These are phyloP conservation scores for Drosophila rubida DNA, from an alignment of 2,888 invertebrate species.

Conservation along the genomic window DNA sequence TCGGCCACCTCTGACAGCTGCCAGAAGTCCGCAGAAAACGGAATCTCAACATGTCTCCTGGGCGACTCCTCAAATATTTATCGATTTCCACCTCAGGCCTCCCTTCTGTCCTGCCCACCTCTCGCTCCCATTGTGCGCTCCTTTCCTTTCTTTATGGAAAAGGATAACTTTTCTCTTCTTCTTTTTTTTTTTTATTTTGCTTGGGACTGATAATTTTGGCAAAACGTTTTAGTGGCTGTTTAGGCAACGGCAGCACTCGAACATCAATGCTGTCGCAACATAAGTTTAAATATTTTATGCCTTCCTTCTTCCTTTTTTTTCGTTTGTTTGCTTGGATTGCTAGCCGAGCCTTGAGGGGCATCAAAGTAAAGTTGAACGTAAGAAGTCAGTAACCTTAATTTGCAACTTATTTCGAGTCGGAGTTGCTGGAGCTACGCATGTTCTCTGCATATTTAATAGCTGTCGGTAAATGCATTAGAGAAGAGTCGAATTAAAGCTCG, in stretches of 20 bases:
- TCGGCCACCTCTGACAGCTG: constrained; percentile 48
- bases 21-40: constrained; percentile 26
- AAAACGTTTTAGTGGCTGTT: constrained; percentile 71
- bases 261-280: constrained; percentile 62
- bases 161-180: constrained; percentile 50
- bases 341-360: not conserved
- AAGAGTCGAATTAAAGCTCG: not conserved
- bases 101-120: not conserved
- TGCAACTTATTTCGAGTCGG: constrained; percentile 17
- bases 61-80: constrained; percentile 74
- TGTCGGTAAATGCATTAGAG: not conserved
- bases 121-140: not conserved
- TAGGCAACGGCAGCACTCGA: constrained; percentile 46
- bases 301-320: constrained; percentile 14
- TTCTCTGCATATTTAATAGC: constrained; percentile 6
- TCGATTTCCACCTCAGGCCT: constrained; percentile 57
- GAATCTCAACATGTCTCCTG: constrained; percentile 42
- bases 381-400: constrained; percentile 21
- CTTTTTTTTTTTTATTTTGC: constrained; percentile 4
- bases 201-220: constrained; percentile 56
- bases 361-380: constrained; percentile 5
- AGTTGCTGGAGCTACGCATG: not conserved
- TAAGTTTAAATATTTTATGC: constrained; percentile 68
- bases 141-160: constrained; percentile 45
- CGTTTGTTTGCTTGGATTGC: no score